phyloP scores from a whole-genome alignment of 2,113 vertebrate genomes.

The Lontra canadensis region DNA sequence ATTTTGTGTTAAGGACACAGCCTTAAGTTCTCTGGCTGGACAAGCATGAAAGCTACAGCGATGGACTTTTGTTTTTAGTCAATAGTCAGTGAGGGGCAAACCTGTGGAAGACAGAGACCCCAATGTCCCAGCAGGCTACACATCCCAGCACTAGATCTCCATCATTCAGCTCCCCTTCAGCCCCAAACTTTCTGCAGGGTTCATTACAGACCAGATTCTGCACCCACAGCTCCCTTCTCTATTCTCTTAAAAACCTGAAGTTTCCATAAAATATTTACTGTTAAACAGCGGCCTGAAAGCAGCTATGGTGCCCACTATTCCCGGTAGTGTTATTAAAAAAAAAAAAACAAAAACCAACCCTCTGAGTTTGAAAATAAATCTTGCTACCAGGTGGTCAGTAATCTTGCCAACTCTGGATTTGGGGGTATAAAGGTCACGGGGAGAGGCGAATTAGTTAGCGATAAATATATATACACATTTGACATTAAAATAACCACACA shows the following conservation, averaged over 20 bases:
- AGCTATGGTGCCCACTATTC: background rate
- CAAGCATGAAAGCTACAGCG: background rate
- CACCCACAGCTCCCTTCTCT: background rate
- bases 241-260: background rate
- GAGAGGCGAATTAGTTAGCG: background rate
- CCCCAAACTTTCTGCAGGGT: background rate
- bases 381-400: conserved; percentile 44
- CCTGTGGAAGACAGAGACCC: background rate
- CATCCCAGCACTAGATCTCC: background rate
- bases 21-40: background rate
- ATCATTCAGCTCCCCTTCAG: background rate
- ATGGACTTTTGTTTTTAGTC: background rate
- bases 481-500: conserved; percentile 45
- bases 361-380: conserved; percentile 49
- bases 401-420: background rate
- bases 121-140: background rate
- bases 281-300: background rate
- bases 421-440: background rate
- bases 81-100: background rate
- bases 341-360: conserved; percentile 15
- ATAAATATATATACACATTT: background rate
- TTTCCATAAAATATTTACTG: background rate
- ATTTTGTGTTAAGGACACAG: background rate
- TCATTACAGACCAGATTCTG: background rate
- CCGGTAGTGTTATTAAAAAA: background rate